phyloP scores from a whole-genome alignment of 2,888 invertebrate genomes.

The Melanchra persicariae region DNA sequence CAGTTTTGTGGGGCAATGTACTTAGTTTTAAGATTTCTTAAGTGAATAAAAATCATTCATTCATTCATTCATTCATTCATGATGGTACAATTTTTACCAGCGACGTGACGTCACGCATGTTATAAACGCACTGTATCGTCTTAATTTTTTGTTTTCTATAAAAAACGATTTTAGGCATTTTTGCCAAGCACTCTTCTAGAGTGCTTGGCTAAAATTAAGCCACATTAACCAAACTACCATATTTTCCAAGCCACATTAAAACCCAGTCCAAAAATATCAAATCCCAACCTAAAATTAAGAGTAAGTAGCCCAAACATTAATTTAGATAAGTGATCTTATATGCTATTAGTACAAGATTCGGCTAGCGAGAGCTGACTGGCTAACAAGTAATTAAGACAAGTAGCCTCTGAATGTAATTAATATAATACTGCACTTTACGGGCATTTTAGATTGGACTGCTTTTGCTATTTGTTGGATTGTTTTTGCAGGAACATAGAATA shows the following conservation, averaged over 20 bases:
- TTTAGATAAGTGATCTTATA: conserved; percentile 59
- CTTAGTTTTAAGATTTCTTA: too few species aligned
- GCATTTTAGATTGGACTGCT: conserved; percentile 13
- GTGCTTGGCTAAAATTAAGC: too few species aligned
- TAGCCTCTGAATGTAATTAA: conserved; percentile 52
- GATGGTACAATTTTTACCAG: too few species aligned
- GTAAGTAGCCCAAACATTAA: conserved; percentile 52
- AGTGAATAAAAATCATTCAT: too few species aligned
- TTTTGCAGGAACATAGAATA: not conserved
- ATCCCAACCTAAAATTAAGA: not conserved
- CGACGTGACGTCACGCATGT: too few species aligned
- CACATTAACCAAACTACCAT: too few species aligned
- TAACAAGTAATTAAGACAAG: conserved; percentile 57
- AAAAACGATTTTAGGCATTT: too few species aligned
- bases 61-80: too few species aligned
- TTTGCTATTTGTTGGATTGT: not conserved
- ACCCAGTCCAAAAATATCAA: conserved; percentile 10
- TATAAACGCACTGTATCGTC: too few species aligned
- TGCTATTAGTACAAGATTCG: conserved; percentile 44
- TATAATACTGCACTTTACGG: conserved; percentile 32
- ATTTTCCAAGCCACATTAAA: not conserved
- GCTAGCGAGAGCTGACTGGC: conserved; percentile 28
- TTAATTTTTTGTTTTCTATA: too few species aligned
- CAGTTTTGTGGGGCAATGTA: too few species aligned
- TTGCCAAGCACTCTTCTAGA: too few species aligned